These are phyloP conservation scores for Hafferia zeledoni DNA, from an alignment of 2,797 vertebrate genomes.

Conservation along the genomic window DNA sequence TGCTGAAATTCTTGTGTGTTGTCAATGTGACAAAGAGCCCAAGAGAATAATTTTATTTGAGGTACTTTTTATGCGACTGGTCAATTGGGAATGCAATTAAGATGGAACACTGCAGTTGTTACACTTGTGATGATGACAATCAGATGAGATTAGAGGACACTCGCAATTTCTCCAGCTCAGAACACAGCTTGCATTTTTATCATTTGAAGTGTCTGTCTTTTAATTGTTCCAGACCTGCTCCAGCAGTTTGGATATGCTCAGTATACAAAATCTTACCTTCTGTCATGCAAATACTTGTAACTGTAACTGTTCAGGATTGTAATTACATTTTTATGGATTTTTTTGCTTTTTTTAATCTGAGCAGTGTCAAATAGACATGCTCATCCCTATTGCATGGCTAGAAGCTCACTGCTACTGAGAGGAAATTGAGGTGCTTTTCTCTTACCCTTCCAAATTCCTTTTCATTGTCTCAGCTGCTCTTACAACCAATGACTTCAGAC, in stretches of 20 bases:
- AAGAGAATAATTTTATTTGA: constrained; percentile 20
- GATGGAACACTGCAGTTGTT: not conserved
- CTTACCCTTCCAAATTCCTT: not conserved
- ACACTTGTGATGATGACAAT: not conserved
- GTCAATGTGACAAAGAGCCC: not conserved
- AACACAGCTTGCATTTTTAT: not conserved
- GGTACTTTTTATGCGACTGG: not conserved
- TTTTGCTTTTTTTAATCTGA: not conserved
- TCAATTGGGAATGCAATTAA: constrained; percentile 19
- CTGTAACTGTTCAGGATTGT: not conserved
- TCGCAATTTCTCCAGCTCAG: not conserved
- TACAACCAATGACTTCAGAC: not conserved
- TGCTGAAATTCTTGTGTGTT: not conserved
- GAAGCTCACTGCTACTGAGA: not conserved
- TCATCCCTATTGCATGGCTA: not conserved
- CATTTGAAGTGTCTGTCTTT: not conserved
- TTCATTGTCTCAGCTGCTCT: not conserved
- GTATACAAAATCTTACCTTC: not conserved
- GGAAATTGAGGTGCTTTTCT: not conserved
- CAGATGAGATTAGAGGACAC: not conserved
- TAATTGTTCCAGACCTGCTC: not conserved
- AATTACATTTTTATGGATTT: not conserved
- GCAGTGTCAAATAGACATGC: no score
- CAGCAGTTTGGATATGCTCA: not conserved
- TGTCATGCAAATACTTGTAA: not conserved